Percentiles rank a stretch among this genome's conserved stretches.
Conservation (phyloP, 2,113 vertebrate genomes). For the Sterrhoptilus dennistouni region DNA sequence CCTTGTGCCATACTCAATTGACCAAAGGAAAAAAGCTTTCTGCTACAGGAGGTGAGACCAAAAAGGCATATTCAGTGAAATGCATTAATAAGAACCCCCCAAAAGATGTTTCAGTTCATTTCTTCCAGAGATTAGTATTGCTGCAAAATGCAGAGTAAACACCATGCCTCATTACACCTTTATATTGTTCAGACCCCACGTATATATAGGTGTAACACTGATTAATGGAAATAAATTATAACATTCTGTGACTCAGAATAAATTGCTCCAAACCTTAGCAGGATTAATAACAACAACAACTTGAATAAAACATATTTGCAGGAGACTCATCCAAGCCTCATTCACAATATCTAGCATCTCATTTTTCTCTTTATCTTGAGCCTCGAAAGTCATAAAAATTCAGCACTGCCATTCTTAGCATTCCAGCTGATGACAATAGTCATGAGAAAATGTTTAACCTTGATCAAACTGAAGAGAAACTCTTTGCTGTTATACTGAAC, state of each 20-base stretch:
- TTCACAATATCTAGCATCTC: neutral
- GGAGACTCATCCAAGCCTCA: neutral
- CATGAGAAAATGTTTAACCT: neutral
- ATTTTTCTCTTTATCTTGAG: neutral
- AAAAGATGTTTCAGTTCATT: slow-evolving; percentile 63
- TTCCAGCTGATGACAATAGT: neutral
- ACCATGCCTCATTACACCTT: slow-evolving; percentile 53
- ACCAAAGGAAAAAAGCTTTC: slow-evolving; percentile 20
- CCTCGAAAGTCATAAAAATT: neutral
- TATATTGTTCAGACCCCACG: neutral
- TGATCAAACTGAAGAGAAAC: accelerated
- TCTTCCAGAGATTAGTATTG: slow-evolving; percentile 51
- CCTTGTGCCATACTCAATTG: slow-evolving; percentile 62
- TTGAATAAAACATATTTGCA: neutral
- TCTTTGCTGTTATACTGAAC: neutral
- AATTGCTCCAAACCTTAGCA: neutral
- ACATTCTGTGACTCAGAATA: slow-evolving; percentile 11
- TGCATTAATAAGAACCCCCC: neutral
- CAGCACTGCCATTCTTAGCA: neutral
- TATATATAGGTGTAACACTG: slow-evolving; percentile 20
- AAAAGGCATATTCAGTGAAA: slow-evolving; percentile 43
- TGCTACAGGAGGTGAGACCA: neutral
- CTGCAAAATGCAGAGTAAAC: slow-evolving; percentile 58
- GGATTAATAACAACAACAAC: neutral
- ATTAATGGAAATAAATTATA: slow-evolving; percentile 61